Conservation (phyloP, 2,888 invertebrate genomes). For the Nephrotoma guestfalica region DNA sequence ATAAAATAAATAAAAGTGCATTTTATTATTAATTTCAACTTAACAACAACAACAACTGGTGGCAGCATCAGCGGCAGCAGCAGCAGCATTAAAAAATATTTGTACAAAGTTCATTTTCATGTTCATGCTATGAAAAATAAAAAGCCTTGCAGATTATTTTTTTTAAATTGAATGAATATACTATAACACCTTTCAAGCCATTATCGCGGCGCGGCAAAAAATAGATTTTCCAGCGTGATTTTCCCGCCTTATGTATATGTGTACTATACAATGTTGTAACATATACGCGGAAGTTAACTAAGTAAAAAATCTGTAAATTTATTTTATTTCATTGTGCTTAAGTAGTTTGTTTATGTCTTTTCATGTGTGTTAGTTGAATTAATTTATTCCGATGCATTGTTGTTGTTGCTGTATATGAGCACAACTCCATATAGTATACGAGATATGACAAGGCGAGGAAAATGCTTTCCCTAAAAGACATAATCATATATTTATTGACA, state of each 20-base stretch:
- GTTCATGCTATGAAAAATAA: neutral
- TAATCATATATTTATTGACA: neutral
- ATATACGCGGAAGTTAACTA: neutral
- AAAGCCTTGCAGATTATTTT: neutral
- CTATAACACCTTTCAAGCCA: neutral
- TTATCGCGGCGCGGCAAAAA: neutral
- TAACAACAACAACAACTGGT: neutral
- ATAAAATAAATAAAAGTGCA: neutral
- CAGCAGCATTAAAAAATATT: neutral
- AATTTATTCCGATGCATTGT: neutral
- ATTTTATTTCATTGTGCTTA: neutral
- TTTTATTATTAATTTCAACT: neutral
- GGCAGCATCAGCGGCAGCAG: too few relatives aligned
- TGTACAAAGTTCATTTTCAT: neutral
- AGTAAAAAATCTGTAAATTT: neutral
- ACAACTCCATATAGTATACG: neutral
- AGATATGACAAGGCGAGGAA: neutral
- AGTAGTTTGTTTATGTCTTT: neutral
- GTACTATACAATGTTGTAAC: neutral
- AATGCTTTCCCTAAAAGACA: neutral
- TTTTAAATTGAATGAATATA: neutral
- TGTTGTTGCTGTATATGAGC: neutral
- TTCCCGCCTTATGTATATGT: neutral
- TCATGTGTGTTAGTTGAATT: neutral
- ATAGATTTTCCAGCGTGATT: neutral